Conservation (phyloP, 30 jellyfish, hydroid and myxozoan genomes). For the Aurelia coerulea region DNA sequence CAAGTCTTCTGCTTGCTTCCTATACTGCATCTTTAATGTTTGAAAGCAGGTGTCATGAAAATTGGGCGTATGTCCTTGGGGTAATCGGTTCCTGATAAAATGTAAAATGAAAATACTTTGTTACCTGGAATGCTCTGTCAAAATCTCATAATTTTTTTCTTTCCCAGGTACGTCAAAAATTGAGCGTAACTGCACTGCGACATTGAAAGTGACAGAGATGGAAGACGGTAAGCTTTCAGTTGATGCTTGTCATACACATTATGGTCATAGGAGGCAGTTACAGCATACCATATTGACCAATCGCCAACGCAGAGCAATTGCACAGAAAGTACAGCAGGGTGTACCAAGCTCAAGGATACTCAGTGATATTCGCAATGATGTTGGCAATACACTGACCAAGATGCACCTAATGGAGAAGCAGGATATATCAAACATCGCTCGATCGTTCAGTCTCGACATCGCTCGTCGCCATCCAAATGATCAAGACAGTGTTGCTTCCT, state of each 20-base stretch:
- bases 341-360: slow-evolving; percentile 45
- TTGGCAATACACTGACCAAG: slow-evolving; percentile 8
- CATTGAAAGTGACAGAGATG: slow-evolving; percentile 28
- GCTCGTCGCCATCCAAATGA: slow-evolving; percentile 18
- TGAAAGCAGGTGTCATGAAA: neutral
- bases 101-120: neutral
- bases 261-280: slow-evolving; percentile 49
- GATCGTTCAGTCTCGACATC: neutral
- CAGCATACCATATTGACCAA: slow-evolving; percentile 40
- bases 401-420: slow-evolving; percentile 1
- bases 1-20: neutral
- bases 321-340: slow-evolving; percentile 52
- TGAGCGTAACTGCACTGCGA: slow-evolving; percentile 60
- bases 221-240: slow-evolving; percentile 19
- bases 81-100: neutral
- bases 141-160: slow-evolving; percentile 3
- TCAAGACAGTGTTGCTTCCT: slow-evolving; percentile 13
- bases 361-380: slow-evolving; percentile 38
- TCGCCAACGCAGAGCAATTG: slow-evolving; percentile 45
- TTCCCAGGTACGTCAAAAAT: slow-evolving; percentile 53
- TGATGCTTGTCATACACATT: slow-evolving; percentile 40
- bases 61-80: neutral
- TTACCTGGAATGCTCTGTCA: slow-evolving; percentile 9
- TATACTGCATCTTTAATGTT: neutral
- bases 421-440: neutral